Evolutionary conservation across 2,113 vertebrate species (phyloP).

Genomic region (Callipepla squamata): DNA sequence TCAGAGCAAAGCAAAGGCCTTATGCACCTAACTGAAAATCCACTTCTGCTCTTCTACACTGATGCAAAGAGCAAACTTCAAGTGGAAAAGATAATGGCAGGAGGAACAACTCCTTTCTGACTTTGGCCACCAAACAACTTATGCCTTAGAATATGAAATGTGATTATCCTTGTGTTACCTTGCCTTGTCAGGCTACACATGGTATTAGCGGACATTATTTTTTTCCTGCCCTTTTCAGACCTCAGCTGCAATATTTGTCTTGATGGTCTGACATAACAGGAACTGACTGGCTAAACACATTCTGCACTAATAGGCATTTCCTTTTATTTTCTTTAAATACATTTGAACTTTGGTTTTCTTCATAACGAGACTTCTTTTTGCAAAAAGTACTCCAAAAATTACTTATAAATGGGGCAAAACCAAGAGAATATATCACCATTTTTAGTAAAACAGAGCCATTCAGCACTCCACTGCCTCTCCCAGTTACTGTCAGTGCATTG

Average conservation of each 20-base stretch:
- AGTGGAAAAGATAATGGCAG: neutral
- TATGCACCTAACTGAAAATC: neutral
- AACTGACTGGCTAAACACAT: neutral
- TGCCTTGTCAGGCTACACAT: neutral
- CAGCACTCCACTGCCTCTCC: neutral
- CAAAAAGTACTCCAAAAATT: neutral
- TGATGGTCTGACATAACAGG: neutral
- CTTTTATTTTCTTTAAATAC: neutral
- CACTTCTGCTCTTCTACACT: neutral
- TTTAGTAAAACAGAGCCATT: slow-evolving; percentile 2
- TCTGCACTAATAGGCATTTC: neutral
- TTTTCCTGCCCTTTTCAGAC: slow-evolving; percentile 12
- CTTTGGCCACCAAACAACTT: neutral
- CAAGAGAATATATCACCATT: neutral
- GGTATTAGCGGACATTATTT: neutral
- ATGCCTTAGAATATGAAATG: neutral
- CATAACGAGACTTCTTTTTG: neutral
- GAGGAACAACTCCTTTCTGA: neutral
- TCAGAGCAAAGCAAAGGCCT: neutral
- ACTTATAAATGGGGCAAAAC: neutral
- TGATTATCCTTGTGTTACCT: neutral
- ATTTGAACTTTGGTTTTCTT: slow-evolving; percentile 14
- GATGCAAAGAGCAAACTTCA: neutral
- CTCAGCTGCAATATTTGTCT: neutral
- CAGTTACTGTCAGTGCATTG: neutral